Base-by-base conservation (phyloP, 2,888 invertebrate genomes). In the Mechanitis messenoides region DNA sequence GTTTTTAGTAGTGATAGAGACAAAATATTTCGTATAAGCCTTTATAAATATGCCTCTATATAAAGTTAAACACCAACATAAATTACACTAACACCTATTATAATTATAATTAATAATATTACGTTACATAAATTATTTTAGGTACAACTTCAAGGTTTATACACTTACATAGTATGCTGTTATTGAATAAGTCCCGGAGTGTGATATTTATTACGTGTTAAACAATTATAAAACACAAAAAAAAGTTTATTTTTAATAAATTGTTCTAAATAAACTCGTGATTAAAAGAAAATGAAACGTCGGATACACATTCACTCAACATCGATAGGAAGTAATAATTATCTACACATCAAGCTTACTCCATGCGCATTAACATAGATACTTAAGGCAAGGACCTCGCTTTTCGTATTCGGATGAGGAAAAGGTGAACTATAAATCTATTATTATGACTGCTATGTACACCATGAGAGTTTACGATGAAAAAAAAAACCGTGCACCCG, bases 81-180 rank as follows among this genome's bases (percentile, higher is more conserved):
- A 83, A 82, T 84, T 81, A 81, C 63, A 72, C 77, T 84, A 84
- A 76, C 68, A 75, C 69, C 77, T 81, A 78, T 69, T 68, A 72
- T 71, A 61, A 56, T 73, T 80, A 79, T 75, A 73, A 69, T 71
- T 75, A 76, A 74, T 76, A 78, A 74, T 77, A 78, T 75, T 77
- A 78, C 73, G 73, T 74, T 76, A 77, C 71, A 79, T 81, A 78
- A 77, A 74, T 83, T 77, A 79, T 74, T 75, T 78, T 79, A 78
- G 74, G 73, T 78, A 77, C 70, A 61, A 61, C 60, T 62, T 67
- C 59, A 58, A 31, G 45, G 55, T 64, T 62, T 64, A 62, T 58
- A 64, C 58, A 64, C 11, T 42, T 42, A 42, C 47, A 56, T 35
- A 33, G 59, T 59, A 46, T 58, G 56, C 59, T 59, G 62, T 67